A percentile compares a stretch with the other conserved stretches of the same genome.
phyloP scores from a whole-genome alignment of 2,797 vertebrate species.

The Gephyroberyx darwinii region DNA sequence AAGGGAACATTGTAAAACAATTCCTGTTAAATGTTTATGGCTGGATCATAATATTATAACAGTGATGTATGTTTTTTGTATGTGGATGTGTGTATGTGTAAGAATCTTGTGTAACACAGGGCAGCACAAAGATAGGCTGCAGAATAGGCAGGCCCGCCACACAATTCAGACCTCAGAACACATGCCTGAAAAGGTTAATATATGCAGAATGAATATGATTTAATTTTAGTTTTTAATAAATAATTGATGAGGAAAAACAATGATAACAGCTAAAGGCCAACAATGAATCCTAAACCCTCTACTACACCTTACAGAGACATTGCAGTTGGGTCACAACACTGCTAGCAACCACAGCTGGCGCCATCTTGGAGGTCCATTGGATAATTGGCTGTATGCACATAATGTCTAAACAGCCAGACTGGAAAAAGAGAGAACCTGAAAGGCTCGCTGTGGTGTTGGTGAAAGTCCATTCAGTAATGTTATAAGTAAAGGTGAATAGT shows the following conservation, averaged over 20 bases:
- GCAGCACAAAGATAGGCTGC: not conserved
- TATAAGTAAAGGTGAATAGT: no score
- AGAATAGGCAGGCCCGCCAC: not conserved
- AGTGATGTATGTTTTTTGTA: not conserved
- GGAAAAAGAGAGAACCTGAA: no score
- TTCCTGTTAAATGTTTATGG: not conserved
- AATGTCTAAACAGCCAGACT: no score
- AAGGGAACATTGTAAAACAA: not conserved
- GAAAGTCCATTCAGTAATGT: no score
- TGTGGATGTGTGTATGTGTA: not conserved
- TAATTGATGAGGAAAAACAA: slow-evolving; percentile 19
- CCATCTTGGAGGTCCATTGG: no score
- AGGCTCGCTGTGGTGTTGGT: no score
- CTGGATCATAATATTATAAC: not conserved
- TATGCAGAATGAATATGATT: slow-evolving; percentile 38
- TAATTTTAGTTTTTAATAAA: slow-evolving; percentile 22
- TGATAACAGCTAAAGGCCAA: slow-evolving; percentile 46
- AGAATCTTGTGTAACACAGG: slow-evolving; percentile 22
- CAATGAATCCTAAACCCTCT: not conserved
- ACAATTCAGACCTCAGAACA: not conserved
- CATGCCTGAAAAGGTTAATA: slow-evolving; percentile 29
- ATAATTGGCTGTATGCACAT: no score
- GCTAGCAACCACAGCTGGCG: no score
- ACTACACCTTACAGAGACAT: no score
- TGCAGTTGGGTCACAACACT: no score